phyloP scores from a whole-genome alignment of 2,888 invertebrate genomes.

The Cenopis cana region DNA sequence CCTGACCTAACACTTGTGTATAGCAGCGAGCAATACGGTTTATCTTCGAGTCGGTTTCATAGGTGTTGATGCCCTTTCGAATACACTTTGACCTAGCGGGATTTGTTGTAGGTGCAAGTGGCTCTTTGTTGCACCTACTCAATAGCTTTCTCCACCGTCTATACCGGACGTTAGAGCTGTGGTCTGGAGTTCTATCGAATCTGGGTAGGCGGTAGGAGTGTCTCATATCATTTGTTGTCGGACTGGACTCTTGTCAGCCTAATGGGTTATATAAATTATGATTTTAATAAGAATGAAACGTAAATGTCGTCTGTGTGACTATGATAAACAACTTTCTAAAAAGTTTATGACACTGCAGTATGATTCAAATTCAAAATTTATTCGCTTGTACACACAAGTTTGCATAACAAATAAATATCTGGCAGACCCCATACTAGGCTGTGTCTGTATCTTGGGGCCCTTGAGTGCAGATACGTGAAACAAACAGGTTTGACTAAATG shows the following conservation, averaged over 20 bases:
- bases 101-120: not conserved
- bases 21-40: not conserved
- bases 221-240: not conserved
- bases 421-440: no score
- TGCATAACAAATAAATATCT: no score
- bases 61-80: not conserved
- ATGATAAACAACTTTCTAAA: not conserved
- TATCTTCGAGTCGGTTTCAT: not conserved
- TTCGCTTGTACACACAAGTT: no score
- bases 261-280: not conserved
- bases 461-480: no score
- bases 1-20: no score
- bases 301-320: not conserved
- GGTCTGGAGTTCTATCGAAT: not conserved
- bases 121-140: constrained; percentile 9
- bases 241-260: not conserved
- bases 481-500: no score
- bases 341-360: no score
- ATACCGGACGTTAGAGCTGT: not conserved
- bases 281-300: not conserved
- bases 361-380: no score
- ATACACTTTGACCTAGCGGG: not conserved
- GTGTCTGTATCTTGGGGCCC: no score
- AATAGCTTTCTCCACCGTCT: constrained; percentile 4
- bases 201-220: not conserved